Evolutionary conservation across 1,140 invertebrate species (phyloP).

Genomic region (Drosophila sucinea): DNA sequence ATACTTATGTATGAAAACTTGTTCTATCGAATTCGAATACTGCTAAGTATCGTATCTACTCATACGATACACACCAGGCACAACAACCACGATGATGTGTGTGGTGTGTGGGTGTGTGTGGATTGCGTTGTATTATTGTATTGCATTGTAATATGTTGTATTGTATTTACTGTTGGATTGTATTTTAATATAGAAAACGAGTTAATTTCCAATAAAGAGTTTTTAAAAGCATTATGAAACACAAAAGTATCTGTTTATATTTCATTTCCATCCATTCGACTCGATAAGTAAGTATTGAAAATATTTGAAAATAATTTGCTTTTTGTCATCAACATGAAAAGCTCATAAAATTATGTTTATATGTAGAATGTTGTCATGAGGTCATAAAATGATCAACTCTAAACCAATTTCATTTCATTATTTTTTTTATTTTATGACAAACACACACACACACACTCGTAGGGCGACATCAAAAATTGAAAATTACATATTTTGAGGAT

Average conservation of each 20-base stretch:
- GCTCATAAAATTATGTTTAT: slow-evolving; percentile 11
- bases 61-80: neutral
- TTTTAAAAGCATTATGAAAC: slow-evolving; percentile 68
- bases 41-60: slow-evolving; percentile 13
- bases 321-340: too few species aligned
- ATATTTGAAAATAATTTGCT: neutral
- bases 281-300: slow-evolving; percentile 1
- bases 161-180: slow-evolving; percentile 82
- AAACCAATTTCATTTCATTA: slow-evolving; percentile 2
- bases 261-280: too few species aligned
- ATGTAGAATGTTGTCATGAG: neutral
- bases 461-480: neutral
- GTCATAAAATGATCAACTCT: slow-evolving; percentile 1
- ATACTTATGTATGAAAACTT: slow-evolving; percentile 7
- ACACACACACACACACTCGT: neutral
- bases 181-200: slow-evolving; percentile 77
- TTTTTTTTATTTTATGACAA: slow-evolving; percentile 2
- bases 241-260: neutral
- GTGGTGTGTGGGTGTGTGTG: slow-evolving; percentile 23
- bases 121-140: slow-evolving; percentile 62
- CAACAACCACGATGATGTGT: neutral
- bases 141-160: slow-evolving; percentile 76
- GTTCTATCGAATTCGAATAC: slow-evolving; percentile 21
- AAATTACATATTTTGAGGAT: slow-evolving; percentile 9
- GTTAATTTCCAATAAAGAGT: slow-evolving; percentile 75